Percentiles rank a stretch among this genome's conserved stretches.
These are phyloP conservation scores for Xiphophorus maculatus DNA, from an alignment of 2,113 vertebrate species.

Conservation along the genomic window DNA sequence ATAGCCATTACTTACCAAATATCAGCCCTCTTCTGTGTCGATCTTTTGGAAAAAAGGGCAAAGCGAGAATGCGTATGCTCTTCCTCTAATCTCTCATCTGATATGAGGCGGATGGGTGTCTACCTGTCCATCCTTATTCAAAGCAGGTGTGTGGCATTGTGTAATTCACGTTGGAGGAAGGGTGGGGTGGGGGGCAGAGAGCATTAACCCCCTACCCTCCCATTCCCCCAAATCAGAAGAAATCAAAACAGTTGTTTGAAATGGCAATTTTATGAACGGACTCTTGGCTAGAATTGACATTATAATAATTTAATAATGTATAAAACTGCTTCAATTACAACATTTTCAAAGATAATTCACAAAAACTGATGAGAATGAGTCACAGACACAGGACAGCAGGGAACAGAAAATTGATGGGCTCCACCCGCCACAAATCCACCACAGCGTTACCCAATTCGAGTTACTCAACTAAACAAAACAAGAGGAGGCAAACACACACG, in stretches of 20 bases:
- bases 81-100: background rate
- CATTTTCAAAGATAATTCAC: background rate
- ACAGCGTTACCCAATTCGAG: background rate
- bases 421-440: background rate
- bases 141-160: slow-evolving; percentile 19
- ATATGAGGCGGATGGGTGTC: slow-evolving; percentile 17
- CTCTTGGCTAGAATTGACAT: too few relatives aligned
- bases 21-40: background rate
- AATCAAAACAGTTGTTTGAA: background rate
- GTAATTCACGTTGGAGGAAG: background rate
- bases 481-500: background rate
- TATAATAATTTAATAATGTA: background rate
- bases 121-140: slow-evolving; percentile 20
- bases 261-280: background rate
- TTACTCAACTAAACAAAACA: background rate
- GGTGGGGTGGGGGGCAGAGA: background rate
- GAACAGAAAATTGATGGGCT: background rate
- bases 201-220: too few relatives aligned
- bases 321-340: background rate
- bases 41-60: background rate
- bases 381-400: background rate
- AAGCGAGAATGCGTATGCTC: background rate
- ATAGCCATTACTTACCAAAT: slow-evolving; percentile 42
- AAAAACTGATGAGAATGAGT: background rate
- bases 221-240: background rate